These are phyloP conservation scores for Struthio camelus DNA, from an alignment of 2,113 vertebrate species.

Conservation along the genomic window DNA sequence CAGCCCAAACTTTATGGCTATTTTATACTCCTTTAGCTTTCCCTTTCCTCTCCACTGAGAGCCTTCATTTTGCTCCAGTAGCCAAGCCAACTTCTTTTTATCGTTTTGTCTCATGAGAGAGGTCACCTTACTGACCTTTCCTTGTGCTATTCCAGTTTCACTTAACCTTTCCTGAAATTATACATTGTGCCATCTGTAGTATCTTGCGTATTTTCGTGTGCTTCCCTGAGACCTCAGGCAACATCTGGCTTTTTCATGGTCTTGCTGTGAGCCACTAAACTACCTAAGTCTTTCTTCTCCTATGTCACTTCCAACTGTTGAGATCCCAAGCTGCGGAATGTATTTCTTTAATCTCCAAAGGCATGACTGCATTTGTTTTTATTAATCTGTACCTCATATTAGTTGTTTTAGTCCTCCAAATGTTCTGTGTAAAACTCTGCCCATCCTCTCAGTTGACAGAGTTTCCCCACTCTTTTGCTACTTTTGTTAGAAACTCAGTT, in stretches of 20 bases:
- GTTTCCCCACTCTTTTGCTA: slow-evolving; percentile 48
- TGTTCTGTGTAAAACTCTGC: background rate
- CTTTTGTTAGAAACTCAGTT: too few relatives aligned
- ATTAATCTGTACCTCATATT: slow-evolving; percentile 1
- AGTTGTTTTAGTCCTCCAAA: slow-evolving; percentile 13
- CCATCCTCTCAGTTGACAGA: slow-evolving; percentile 9
- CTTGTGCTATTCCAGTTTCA: slow-evolving; percentile 1
- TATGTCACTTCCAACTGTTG: slow-evolving; percentile 19
- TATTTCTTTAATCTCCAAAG: slow-evolving; percentile 42
- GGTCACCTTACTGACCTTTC: background rate
- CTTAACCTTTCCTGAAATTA: slow-evolving; percentile 30
- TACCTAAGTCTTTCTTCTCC: background rate
- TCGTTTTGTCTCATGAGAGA: background rate
- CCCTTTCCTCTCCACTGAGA: background rate
- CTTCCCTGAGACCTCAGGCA: background rate
- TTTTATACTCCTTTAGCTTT: background rate
- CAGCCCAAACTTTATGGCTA: background rate
- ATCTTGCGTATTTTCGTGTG: background rate
- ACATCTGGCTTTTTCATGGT: slow-evolving; percentile 24
- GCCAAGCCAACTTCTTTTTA: background rate
- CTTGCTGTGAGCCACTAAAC: slow-evolving; percentile 14
- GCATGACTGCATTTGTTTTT: slow-evolving; percentile 20
- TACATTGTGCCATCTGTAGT: background rate
- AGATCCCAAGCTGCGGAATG: slow-evolving; percentile 7
- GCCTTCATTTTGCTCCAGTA: background rate